Evolutionary conservation across 2,113 vertebrate species (phyloP).

Genomic region (Geothlypis trichas): DNA sequence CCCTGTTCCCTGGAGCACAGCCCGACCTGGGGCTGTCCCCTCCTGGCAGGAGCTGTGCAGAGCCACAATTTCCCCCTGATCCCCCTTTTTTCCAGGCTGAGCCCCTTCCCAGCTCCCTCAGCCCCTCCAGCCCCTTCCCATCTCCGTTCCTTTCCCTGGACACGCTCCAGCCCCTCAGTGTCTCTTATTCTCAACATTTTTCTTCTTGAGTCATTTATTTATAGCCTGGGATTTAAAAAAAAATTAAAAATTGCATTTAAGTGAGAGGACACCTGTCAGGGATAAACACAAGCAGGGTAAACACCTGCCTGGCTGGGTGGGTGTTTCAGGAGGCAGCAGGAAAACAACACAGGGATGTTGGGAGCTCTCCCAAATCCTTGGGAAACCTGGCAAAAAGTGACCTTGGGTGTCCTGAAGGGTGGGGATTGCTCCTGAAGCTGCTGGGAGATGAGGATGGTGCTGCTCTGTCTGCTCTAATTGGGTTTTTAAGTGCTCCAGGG

Average conservation of each 20-base stretch:
- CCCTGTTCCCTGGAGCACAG: neutral
- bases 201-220: neutral
- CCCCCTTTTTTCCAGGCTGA: neutral
- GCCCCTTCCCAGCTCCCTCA: neutral
- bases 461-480: constrained; percentile 12
- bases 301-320: neutral
- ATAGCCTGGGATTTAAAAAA: neutral
- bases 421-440: neutral
- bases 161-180: accelerated
- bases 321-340: neutral
- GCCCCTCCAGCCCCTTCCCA: neutral
- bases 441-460: neutral
- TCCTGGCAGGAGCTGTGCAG: neutral
- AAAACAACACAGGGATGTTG: neutral
- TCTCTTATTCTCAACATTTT: neutral
- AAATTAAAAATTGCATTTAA: neutral
- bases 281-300: neutral
- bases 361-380: neutral
- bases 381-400: neutral
- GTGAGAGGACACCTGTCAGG: neutral
- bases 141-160: accelerated
- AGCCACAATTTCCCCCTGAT: neutral
- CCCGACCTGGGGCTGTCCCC: neutral
- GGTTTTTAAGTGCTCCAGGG: constrained; percentile 1
- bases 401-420: neutral